phyloP scores from a whole-genome alignment of 92 coral and sea anemone species.

The Zoanthus gigantus region DNA sequence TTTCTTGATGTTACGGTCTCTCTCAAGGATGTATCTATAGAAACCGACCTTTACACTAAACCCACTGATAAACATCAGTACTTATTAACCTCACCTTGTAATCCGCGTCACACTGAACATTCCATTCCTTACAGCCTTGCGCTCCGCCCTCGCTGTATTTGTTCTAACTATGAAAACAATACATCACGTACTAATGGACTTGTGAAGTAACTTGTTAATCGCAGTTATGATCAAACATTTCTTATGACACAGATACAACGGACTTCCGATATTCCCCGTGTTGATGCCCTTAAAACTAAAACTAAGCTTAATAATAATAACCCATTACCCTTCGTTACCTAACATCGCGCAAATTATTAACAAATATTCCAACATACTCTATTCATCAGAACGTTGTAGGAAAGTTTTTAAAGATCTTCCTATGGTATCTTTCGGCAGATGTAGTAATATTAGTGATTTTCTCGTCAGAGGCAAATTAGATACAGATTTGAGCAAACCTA shows the following conservation, averaged over 20 bases:
- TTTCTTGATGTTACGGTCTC: too few relatives aligned
- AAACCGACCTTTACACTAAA: too few relatives aligned
- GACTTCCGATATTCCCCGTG: background rate
- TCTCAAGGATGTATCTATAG: too few relatives aligned
- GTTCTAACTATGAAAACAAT: background rate
- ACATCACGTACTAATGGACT: background rate
- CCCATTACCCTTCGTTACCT: slow-evolving; percentile 4
- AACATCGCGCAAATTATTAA: slow-evolving; percentile 4
- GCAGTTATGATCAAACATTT: slow-evolving; percentile 13
- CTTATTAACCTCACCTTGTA: too few relatives aligned
- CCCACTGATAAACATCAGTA: too few relatives aligned
- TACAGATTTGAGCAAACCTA: too few relatives aligned
- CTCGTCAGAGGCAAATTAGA: too few relatives aligned
- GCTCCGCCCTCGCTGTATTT: background rate
- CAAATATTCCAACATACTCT: background rate
- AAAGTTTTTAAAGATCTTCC: too few relatives aligned
- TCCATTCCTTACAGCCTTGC: too few relatives aligned
- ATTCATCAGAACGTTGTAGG: background rate
- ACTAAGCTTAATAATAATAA: background rate
- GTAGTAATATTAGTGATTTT: too few relatives aligned
- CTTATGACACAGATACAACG: slow-evolving; percentile 16
- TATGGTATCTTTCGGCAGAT: too few relatives aligned
- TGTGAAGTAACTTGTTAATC: background rate
- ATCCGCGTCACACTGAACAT: too few relatives aligned
- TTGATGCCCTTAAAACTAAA: background rate